A percentile compares a stretch with the other conserved stretches of the same genome.
phyloP scores from a whole-genome alignment of 2,888 invertebrate species.

The Papilio elwesi region DNA sequence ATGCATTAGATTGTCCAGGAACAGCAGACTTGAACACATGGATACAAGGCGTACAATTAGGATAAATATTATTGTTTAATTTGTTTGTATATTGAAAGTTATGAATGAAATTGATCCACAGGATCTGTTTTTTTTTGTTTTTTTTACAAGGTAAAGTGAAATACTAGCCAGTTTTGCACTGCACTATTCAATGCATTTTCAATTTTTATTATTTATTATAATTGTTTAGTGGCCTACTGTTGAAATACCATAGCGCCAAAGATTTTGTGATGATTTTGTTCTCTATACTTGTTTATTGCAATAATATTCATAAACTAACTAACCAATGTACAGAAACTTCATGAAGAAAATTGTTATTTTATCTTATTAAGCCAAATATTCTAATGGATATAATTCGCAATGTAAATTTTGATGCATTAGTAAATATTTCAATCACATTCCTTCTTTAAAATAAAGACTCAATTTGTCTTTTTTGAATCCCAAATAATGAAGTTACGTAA shows the following conservation, averaged over 20 bases:
- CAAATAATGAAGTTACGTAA: not conserved
- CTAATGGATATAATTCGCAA: constrained; percentile 6
- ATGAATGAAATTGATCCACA: constrained; percentile 42
- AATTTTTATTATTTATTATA: constrained; percentile 33
- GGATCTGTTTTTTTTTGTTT: constrained; percentile 48
- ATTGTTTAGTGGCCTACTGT: constrained; percentile 18
- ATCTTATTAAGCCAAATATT: not conserved
- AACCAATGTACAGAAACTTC: not conserved
- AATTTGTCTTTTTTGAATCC: constrained; percentile 5
- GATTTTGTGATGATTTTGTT: constrained; percentile 37
- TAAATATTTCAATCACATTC: constrained; percentile 31
- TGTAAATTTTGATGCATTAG: not conserved
- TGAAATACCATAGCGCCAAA: constrained; percentile 35
- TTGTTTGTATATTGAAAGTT: constrained; percentile 36
- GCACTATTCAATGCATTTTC: constrained; percentile 43
- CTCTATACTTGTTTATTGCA: constrained; percentile 7
- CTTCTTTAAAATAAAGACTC: constrained; percentile 20
- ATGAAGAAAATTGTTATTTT: not conserved
- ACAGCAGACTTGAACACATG: constrained; percentile 93
- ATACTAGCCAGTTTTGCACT: constrained; percentile 29
- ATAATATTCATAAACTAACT: not conserved
- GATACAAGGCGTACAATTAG: constrained; percentile 94
- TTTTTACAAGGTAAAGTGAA: constrained; percentile 47
- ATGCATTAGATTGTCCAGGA: constrained; percentile 88
- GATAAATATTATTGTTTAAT: constrained; percentile 43